Evolutionary conservation across 1,140 invertebrate species (phyloP), one percentile per base, ranked within the genome.

Genomic region (Archegozetes longisetosus): DNA sequence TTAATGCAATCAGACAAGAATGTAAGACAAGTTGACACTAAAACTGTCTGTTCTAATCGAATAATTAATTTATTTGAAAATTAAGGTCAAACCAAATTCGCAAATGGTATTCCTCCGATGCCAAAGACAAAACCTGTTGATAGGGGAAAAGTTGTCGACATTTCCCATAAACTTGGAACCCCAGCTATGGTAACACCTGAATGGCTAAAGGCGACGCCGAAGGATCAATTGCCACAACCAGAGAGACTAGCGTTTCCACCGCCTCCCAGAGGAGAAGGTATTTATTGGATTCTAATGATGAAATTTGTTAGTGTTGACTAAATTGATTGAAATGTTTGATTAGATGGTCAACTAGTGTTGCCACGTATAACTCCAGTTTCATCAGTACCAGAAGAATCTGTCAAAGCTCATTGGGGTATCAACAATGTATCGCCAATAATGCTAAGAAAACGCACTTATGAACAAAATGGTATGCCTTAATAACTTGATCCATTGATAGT

Each of bases 221-320:
- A 82, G 62, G 82, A 82, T 68, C 79, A 81, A 71, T 78, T 87
- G 69, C 86, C 87, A 55, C 80, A 81, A 70, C 84, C 85, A 4
- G 79, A 82, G 61, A 79, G 82, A 65, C 80, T 88, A 54, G 85
- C 83, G 62, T 91, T 88, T 71, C 87, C 87, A 47, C 84, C 86
- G 73, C 87, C 87, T 57, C 86, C 86, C 12, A 87, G 88, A 73
- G 86, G 80, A 61, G 78, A 85, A 62, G 81, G 80, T 82, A 70
- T n/a, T 24, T 60, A 14, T 25, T 53, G 59, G 14, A 17, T 25
- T 56, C 54, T 55, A 61, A 40, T 40, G 32, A 40, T 40, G 17
- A 53, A 29, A 56, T 4, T 13, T 27, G 1, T 55, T 61, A 17
- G 20, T 62, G 9, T 22, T 58, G 17, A 46, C 51, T 52, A 14